Conservation (phyloP, 2,888 invertebrate species). For the Aradus depressus region DNA sequence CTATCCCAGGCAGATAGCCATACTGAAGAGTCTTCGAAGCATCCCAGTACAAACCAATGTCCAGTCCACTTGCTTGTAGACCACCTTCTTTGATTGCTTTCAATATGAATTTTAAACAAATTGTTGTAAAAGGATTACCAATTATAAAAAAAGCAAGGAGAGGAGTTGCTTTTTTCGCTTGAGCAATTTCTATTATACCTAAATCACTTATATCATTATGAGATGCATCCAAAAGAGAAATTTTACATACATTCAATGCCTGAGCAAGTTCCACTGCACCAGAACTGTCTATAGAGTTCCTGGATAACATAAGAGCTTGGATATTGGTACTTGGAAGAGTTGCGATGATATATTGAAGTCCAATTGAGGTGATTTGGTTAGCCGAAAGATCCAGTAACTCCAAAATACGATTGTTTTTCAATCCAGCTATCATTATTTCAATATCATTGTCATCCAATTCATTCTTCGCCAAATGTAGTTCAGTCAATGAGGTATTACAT, state of each 20-base stretch:
- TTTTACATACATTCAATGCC: background rate
- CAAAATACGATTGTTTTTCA: slow-evolving; percentile 43
- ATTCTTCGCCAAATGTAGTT: slow-evolving; percentile 30
- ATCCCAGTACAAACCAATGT: background rate
- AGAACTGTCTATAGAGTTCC: background rate
- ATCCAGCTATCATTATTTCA: slow-evolving; percentile 26
- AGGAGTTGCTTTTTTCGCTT: slow-evolving; percentile 17
- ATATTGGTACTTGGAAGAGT: background rate
- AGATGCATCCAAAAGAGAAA: background rate
- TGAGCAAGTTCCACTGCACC: background rate
- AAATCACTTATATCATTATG: background rate
- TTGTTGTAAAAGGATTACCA: slow-evolving; percentile 10
- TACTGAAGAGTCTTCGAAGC: no score
- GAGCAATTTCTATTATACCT: slow-evolving; percentile 17
- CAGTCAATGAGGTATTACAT: slow-evolving; percentile 20
- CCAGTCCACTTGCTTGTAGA: background rate
- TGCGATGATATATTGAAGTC: background rate
- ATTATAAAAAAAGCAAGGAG: slow-evolving; percentile 21
- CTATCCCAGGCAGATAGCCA: no score
- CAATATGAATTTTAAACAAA: background rate
- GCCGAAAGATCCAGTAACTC: slow-evolving; percentile 41
- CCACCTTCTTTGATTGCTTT: background rate
- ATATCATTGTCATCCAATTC: slow-evolving; percentile 26
- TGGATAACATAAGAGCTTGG: background rate
- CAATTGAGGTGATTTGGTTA: background rate